phyloP scores from a whole-genome alignment of 2,113 vertebrate genomes.

The Rallus limicola region DNA sequence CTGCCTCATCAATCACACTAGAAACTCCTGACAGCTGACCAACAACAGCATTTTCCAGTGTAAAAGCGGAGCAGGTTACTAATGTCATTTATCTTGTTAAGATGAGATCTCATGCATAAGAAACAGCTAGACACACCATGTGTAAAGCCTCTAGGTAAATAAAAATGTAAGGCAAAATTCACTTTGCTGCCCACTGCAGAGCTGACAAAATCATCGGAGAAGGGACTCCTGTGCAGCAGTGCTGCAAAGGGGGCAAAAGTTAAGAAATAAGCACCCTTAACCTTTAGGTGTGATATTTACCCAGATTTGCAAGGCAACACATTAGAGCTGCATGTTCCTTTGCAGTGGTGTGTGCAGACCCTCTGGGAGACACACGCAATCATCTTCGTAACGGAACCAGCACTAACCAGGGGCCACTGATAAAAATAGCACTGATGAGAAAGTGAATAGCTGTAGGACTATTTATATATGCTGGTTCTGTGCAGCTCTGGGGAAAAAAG shows the following conservation, averaged over 20 bases:
- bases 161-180: background rate
- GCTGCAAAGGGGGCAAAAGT: background rate
- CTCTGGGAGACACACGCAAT: background rate
- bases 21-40: constrained; percentile 54
- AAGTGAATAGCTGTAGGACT: background rate
- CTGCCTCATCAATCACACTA: constrained; percentile 58
- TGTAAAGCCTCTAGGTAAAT: background rate
- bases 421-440: background rate
- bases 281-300: background rate
- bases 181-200: background rate
- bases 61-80: constrained; percentile 43
- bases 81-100: constrained; percentile 20
- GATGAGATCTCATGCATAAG: background rate
- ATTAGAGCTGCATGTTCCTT: background rate
- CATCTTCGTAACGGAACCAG: background rate
- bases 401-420: background rate
- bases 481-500: background rate
- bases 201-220: background rate
- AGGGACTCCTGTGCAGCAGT: background rate
- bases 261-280: background rate
- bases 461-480: background rate
- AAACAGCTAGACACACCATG: background rate
- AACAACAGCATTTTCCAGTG: constrained; percentile 41
- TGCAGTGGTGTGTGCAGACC: background rate
- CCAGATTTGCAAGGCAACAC: background rate